Evolutionary conservation across 2,797 vertebrate genomes (phyloP).

Genomic region (Gallinago stenura): DNA sequence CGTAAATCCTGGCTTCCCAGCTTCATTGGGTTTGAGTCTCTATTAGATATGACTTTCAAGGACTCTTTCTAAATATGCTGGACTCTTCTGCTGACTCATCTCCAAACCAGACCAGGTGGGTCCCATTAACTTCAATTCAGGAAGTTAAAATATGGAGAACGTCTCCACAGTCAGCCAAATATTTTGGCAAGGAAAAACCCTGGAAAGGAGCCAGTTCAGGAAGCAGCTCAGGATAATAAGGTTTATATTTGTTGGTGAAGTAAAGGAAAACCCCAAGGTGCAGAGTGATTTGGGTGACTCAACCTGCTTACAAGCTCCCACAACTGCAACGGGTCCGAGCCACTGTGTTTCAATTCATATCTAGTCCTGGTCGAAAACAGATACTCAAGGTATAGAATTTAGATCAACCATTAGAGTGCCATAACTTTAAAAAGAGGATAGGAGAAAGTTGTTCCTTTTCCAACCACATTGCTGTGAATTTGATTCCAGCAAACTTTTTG

Average conservation of each 20-base stretch:
- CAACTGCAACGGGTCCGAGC: not conserved
- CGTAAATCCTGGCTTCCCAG: not conserved
- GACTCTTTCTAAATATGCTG: not conserved
- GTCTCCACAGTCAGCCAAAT: slow-evolving; percentile 37
- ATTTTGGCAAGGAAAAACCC: slow-evolving; percentile 36
- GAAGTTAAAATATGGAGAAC: slow-evolving; percentile 8
- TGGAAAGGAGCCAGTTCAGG: slow-evolving; percentile 59
- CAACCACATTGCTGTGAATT: not conserved
- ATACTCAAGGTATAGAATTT: not conserved
- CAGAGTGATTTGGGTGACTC: slow-evolving; percentile 61
- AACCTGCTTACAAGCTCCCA: not conserved
- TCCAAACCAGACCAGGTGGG: slow-evolving; percentile 49
- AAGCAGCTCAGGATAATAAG: slow-evolving; percentile 64
- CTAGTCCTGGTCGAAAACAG: not conserved
- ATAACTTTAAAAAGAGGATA: not conserved
- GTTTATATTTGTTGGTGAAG: slow-evolving; percentile 52
- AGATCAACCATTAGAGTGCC: not conserved
- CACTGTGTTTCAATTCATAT: not conserved
- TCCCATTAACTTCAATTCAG: slow-evolving; percentile 36
- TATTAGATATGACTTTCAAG: not conserved
- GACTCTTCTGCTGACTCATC: slow-evolving; percentile 63
- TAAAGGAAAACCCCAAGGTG: slow-evolving; percentile 58
- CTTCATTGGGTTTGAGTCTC: not conserved
- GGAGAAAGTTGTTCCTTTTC: not conserved
- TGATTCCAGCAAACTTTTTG: not conserved